Percentiles rank a stretch among this genome's conserved stretches.
phyloP scores from a whole-genome alignment of 2,888 invertebrate species.

The Frankliniella fusca region DNA sequence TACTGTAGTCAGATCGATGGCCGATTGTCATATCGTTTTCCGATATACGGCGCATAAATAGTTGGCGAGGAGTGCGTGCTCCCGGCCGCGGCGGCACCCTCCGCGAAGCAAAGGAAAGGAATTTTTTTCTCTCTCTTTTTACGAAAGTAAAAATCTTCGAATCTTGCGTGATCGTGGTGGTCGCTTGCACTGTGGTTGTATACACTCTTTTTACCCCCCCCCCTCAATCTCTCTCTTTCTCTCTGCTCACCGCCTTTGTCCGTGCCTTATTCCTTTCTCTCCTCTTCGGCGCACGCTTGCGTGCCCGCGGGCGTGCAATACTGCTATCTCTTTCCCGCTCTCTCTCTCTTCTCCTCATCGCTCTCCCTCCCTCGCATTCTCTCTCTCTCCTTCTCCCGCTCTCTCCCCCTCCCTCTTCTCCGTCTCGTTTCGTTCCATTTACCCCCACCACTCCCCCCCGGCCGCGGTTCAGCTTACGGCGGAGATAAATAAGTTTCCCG shows the following conservation, averaged over 20 bases:
- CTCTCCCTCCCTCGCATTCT: too few relatives aligned
- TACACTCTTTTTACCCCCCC: too few relatives aligned
- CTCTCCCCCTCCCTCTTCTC: neutral
- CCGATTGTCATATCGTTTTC: too few relatives aligned
- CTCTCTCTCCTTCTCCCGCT: neutral
- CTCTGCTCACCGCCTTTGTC: neutral
- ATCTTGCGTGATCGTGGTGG: too few relatives aligned
- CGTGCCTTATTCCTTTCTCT: too few relatives aligned
- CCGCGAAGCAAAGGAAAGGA: neutral
- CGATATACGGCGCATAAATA: neutral
- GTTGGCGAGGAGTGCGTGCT: neutral
- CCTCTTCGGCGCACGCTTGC: too few relatives aligned
- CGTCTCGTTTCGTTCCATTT: neutral
- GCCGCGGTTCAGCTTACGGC: neutral
- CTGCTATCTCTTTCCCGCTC: neutral
- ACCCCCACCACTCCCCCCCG: neutral
- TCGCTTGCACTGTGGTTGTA: too few relatives aligned
- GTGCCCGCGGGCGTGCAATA: too few relatives aligned
- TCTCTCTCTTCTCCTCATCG: too few relatives aligned
- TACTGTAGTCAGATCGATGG: too few relatives aligned
- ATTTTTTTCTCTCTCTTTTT: neutral
- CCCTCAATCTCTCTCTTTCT: neutral
- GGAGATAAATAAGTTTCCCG: slow-evolving; percentile 7
- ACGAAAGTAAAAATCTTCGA: too few relatives aligned
- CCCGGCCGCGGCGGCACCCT: neutral